Evolutionary conservation across 2,888 invertebrate genomes (phyloP).

Genomic region (Girardia tigrina): DNA sequence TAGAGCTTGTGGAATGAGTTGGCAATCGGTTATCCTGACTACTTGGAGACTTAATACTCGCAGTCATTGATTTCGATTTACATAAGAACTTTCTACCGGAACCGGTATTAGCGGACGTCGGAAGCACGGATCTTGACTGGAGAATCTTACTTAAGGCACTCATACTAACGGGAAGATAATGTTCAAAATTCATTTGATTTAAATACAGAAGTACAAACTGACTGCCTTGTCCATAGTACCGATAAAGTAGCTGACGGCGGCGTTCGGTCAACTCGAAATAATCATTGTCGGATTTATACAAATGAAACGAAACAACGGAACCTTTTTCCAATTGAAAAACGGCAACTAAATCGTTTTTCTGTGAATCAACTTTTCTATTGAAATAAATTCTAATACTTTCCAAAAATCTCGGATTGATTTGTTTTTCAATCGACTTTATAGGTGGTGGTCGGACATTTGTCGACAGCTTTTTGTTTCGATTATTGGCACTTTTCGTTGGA

Average conservation of each 20-base stretch:
- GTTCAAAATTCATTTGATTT: slow-evolving; percentile 29
- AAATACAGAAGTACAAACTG: slow-evolving; percentile 34
- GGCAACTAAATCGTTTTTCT: slow-evolving; percentile 34
- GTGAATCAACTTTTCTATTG: neutral
- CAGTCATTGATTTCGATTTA: slow-evolving; percentile 4
- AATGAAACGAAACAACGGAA: slow-evolving; percentile 26
- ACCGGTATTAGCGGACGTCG: neutral
- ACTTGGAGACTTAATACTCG: neutral
- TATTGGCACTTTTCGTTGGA: slow-evolving; percentile 8
- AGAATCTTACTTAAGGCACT: slow-evolving; percentile 19
- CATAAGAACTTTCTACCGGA: neutral
- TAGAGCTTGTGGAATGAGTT: neutral
- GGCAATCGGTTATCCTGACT: slow-evolving; percentile 11
- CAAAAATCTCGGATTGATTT: neutral
- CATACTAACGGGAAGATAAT: slow-evolving; percentile 30
- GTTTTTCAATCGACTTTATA: neutral
- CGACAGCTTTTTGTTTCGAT: neutral
- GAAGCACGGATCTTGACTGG: slow-evolving; percentile 18
- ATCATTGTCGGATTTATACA: slow-evolving; percentile 25
- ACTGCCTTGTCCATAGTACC: slow-evolving; percentile 35
- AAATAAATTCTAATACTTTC: slow-evolving; percentile 14
- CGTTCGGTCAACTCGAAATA: slow-evolving; percentile 34
- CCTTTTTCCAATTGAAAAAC: slow-evolving; percentile 32
- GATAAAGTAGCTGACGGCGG: slow-evolving; percentile 30
- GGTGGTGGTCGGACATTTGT: neutral